Percentiles rank a stretch among this genome's conserved stretches.
phyloP scores from a whole-genome alignment of 1,140 invertebrate genomes.

The Microplitis demolitor region DNA sequence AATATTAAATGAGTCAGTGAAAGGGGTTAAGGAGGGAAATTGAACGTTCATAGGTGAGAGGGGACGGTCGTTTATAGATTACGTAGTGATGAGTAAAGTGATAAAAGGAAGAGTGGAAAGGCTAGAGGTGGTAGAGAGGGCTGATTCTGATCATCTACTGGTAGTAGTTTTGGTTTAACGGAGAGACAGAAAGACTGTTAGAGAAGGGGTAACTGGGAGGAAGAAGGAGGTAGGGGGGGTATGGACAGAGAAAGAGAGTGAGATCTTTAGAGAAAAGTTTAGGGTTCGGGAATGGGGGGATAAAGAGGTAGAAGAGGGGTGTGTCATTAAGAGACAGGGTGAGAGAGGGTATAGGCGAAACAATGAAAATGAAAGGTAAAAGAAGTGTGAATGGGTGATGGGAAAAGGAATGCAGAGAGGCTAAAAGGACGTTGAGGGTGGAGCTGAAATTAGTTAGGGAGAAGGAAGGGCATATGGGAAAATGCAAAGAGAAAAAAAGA shows the following conservation, averaged over 20 bases:
- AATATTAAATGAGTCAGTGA: too few relatives aligned
- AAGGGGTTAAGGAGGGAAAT: too few relatives aligned
- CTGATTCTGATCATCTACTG: not conserved
- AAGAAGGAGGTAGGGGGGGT: too few relatives aligned
- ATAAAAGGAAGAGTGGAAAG: not conserved
- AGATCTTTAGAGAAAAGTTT: too few relatives aligned
- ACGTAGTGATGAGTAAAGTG: not conserved
- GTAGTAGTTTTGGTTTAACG: not conserved
- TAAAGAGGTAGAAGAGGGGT: not conserved
- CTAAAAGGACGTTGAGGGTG: not conserved
- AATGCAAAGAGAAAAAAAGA: not conserved
- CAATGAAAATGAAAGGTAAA: not conserved
- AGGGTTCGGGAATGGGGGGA: not conserved
- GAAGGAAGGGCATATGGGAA: not conserved
- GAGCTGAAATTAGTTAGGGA: not conserved
- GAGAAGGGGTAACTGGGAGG: too few relatives aligned
- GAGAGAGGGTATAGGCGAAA: not conserved
- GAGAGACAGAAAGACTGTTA: too few relatives aligned
- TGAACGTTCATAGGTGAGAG: not conserved
- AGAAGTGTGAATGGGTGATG: not conserved
- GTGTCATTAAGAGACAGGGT: not conserved
- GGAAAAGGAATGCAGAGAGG: slow-evolving; percentile 4
- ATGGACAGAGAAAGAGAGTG: too few relatives aligned
- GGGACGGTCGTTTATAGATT: not conserved
- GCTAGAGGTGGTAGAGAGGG: not conserved